Base-by-base conservation (phyloP, 2,113 vertebrate genomes). In the Climacteris rufus region DNA sequence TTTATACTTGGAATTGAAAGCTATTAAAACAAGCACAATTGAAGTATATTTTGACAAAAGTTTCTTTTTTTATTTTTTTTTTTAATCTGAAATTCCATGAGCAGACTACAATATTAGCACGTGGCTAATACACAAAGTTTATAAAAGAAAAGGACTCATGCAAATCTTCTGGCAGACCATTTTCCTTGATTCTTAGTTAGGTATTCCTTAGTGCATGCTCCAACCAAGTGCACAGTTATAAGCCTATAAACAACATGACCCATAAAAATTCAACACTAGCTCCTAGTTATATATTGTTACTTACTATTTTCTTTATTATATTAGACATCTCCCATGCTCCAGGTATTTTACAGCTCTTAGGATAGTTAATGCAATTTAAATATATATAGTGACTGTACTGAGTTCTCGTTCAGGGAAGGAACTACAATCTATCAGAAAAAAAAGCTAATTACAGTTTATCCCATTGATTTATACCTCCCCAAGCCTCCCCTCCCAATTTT, bases 231-330 rank as follows among this genome's bases (percentile, higher is more conserved):
- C 54, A 60, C 70, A 49, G 49, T 92, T 94, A 94, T 57, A 96
- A 95, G 53, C 74, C 65, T 65, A 87, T 95, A 91, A 85, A 91
- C 61, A 92, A 91, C 37, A 39, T 2, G 6, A 89, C 92, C 84
- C 69, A 89, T 95, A 95, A 94, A 93, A 94, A 95, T 89, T 87
- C 74, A 84, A 59, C 54, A 61, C 40, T 76, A 82, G 28, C 68
- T 95, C 83, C 81, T 60, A 84, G 69, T 89, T 92, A 87, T 76
- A 87, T 92, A 95, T 84, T 60, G 83, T 91, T 89, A 94, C 74
- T 84, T 95, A 87, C 70, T 95, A 72, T 95, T 96, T 94, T 76
- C 89, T 93, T 89, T 94, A 96, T 93, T 94, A 82, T 92, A 94
- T 94, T 91, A 92, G 87, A 93, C 81, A 82, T 87, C 65, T 93